Percentiles rank a stretch among this genome's conserved stretches.
phyloP scores from a whole-genome alignment of 2,888 invertebrate genomes.

The Blomia tropicalis region DNA sequence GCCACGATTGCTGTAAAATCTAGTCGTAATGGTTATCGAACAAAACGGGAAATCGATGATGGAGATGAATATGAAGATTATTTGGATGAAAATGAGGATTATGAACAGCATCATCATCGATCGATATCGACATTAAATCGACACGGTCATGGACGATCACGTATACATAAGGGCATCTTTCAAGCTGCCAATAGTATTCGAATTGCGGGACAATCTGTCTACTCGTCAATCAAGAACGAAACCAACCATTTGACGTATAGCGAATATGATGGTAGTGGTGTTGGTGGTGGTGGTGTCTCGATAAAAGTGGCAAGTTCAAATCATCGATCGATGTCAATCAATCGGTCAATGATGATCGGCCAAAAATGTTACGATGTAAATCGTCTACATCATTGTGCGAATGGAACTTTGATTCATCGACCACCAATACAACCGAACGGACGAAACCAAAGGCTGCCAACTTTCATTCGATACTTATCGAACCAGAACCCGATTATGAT shows the following conservation, averaged over 20 bases:
- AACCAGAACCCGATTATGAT: slow-evolving; percentile 30
- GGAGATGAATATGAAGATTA: neutral
- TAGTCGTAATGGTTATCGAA: neutral
- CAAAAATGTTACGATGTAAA: neutral
- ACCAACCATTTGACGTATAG: neutral
- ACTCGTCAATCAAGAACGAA: neutral
- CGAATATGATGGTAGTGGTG: neutral
- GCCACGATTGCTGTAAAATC: neutral
- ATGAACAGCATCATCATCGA: slow-evolving; percentile 15
- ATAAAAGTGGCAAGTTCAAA: neutral
- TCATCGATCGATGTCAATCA: neutral
- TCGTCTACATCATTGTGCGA: neutral
- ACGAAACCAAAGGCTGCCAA: neutral
- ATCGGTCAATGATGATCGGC: neutral
- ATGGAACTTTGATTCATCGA: neutral
- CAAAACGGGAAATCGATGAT: neutral
- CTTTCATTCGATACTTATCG: slow-evolving; percentile 9
- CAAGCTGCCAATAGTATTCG: slow-evolving; percentile 24
- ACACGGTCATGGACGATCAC: neutral
- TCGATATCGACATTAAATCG: neutral
- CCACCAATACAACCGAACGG: neutral
- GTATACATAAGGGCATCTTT: neutral
- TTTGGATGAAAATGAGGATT: too few species aligned
- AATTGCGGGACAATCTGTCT: slow-evolving; percentile 26
- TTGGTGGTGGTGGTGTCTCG: too few species aligned